Conservation (phyloP, 2,113 vertebrate genomes). For the Rhinolophus sinicus region DNA sequence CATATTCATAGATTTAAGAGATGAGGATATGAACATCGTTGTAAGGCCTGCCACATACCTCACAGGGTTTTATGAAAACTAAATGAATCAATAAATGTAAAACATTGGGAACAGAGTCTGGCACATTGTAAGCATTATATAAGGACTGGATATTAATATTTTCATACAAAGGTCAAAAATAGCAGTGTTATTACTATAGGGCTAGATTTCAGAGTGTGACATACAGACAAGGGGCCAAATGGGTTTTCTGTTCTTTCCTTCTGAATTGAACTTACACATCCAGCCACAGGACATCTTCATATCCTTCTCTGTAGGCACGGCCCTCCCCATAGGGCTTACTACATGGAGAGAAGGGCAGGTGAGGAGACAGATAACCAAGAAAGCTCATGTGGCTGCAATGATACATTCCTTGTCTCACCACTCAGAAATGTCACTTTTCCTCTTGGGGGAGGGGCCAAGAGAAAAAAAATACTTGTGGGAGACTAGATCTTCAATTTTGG, state of each 20-base stretch:
- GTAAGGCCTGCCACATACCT: not conserved
- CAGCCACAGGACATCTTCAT: not conserved
- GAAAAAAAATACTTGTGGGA: not conserved
- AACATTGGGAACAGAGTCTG: not conserved
- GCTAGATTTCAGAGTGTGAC: not conserved
- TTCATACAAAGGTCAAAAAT: not conserved
- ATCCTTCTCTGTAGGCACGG: not conserved
- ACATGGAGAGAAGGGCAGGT: not conserved
- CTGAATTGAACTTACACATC: not conserved
- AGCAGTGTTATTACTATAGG: not conserved
- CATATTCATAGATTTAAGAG: not conserved
- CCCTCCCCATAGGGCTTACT: too few relatives aligned
- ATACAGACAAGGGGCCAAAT: not conserved
- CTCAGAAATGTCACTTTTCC: accelerated
- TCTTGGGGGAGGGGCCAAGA: not conserved
- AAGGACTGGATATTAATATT: not conserved
- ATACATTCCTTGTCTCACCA: not conserved
- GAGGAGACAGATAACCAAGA: not conserved
- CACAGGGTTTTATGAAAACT: not conserved
- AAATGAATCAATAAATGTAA: not conserved
- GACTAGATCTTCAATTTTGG: not conserved
- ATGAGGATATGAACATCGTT: not conserved
- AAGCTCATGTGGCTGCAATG: not conserved
- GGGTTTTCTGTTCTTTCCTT: not conserved
- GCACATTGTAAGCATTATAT: not conserved